Evolutionary conservation across 2,797 vertebrate species (phyloP), one percentile per base, ranked within the genome.

Genomic region (Pelodytes ibericus): DNA sequence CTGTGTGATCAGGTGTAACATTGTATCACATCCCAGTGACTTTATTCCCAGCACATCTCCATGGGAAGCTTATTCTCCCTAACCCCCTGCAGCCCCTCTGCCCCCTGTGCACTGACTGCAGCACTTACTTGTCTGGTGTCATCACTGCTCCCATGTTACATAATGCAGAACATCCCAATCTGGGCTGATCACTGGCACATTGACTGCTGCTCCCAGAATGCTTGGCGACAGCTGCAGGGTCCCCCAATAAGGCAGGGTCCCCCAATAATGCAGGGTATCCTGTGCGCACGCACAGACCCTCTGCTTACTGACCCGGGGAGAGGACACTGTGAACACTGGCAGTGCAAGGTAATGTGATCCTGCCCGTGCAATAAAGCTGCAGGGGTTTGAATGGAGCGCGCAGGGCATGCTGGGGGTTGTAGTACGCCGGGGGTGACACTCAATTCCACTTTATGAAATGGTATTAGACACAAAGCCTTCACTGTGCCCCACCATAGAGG

Each of bases 361-460:
- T 39, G n/a, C 20, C 22, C 27, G 57, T 33, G 27, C 63, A 51
- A 75, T 75, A 61, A 69, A 75, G 65, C 47, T 75, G 16, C 59
- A 0, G 0, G 2, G 8, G 18, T 33, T 61, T 69, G 65, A 51
- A 69, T 2, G 18, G 2, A 4, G 2, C 4, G 57, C 44, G 41
- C 44, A 22, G 2, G 11, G 73, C 26, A 13, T 49, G 64, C 22
- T 8, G 73, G 73, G 56, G 69, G 5, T 69, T 69, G 73, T 75
- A 44, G 73, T 69, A 13, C 3, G 3, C 41, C 41, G 18, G 33
- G 33, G 33, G 41, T 44, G 41, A n/a, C 41, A 9, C 10, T 3
- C 41, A 44, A 44, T 44, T 10, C 41, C 41, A 10, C 3, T 44
- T 44, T 44, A n/a, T n/a, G n/a, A n/a, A n/a, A n/a, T n/a, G n/a